phyloP scores from a whole-genome alignment of 2,797 vertebrate genomes.

The Diplodus sargus region DNA sequence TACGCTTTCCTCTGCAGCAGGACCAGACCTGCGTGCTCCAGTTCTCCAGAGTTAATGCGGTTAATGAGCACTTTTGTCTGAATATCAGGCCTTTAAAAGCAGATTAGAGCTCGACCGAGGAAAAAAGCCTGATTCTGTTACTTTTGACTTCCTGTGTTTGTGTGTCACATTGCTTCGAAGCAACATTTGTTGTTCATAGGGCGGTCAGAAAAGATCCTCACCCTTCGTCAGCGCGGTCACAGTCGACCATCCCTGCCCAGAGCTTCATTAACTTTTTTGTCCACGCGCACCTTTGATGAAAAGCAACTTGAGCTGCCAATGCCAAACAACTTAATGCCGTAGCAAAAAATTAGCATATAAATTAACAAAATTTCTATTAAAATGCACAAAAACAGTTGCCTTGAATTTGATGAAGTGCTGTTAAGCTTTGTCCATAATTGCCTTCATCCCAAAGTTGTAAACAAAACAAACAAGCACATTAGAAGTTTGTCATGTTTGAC shows the following conservation, averaged over 20 bases:
- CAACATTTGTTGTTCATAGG: not conserved
- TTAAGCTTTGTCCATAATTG: slow-evolving; percentile 31
- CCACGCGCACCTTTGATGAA: not conserved
- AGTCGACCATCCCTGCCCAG: not conserved
- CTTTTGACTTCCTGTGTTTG: slow-evolving; percentile 11
- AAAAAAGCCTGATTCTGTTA: slow-evolving; percentile 17
- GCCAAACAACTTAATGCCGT: not conserved
- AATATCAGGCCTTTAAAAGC: slow-evolving; percentile 36
- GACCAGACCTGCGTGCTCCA: slow-evolving; percentile 23
- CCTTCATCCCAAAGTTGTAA: slow-evolving; percentile 13
- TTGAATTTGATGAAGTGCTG: slow-evolving; percentile 28
- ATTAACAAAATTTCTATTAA: slow-evolving; percentile 32
- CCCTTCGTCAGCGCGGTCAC: slow-evolving; percentile 28
- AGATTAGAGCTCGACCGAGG: slow-evolving; percentile 27
- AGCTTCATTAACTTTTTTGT: slow-evolving; percentile 19
- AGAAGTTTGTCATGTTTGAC: not conserved
- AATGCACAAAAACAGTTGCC: not conserved
- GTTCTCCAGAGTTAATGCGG: slow-evolving; percentile 39
- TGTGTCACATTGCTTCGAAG: not conserved
- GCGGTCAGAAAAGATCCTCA: not conserved
- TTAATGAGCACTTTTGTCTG: slow-evolving; percentile 38
- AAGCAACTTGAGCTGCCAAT: slow-evolving; percentile 23
- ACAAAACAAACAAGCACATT: not conserved
- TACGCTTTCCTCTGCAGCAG: slow-evolving; percentile 41
- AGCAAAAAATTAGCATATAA: slow-evolving; percentile 31